A percentile compares a stretch with the other conserved stretches of the same genome.
These are phyloP conservation scores for Hypotaenidia philippensis DNA, from an alignment of 2,797 vertebrate genomes.

Conservation along the genomic window DNA sequence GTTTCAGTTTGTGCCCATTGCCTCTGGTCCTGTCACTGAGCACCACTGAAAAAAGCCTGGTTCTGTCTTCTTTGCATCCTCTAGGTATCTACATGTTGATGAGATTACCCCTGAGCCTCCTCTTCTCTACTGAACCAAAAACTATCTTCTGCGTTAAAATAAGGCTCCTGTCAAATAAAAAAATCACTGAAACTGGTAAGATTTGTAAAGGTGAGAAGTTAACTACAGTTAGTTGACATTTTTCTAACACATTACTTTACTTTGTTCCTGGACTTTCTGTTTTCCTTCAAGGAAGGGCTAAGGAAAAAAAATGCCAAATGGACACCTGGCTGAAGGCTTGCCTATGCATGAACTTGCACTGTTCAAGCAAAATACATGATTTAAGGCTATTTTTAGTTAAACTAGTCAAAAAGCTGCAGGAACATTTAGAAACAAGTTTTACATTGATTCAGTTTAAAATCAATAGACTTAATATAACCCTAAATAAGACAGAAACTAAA, in stretches of 20 bases:
- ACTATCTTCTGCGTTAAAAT: not conserved
- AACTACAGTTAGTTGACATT: not conserved
- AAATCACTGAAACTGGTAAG: not conserved
- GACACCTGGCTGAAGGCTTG: not conserved
- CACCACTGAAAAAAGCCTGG: not conserved
- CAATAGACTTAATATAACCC: constrained; percentile 14
- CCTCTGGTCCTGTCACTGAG: not conserved
- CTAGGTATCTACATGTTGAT: not conserved
- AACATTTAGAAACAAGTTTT: constrained; percentile 10
- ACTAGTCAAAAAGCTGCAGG: not conserved
- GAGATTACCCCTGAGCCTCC: not conserved
- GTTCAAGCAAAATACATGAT: not conserved
- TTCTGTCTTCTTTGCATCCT: not conserved
- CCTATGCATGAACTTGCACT: not conserved
- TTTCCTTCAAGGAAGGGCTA: not conserved
- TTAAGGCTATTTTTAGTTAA: constrained; percentile 6
- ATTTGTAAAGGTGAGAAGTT: not conserved
- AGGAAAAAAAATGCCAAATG: not conserved
- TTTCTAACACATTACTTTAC: not conserved
- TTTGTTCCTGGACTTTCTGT: not conserved
- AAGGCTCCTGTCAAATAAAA: not conserved
- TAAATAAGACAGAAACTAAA: constrained; percentile 9
- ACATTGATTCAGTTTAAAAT: constrained; percentile 34
- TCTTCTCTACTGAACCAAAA: not conserved
- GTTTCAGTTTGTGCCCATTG: not conserved